Base-by-base conservation (phyloP, 2,888 invertebrate genomes). In the Drosophila fulvimacula region DNA sequence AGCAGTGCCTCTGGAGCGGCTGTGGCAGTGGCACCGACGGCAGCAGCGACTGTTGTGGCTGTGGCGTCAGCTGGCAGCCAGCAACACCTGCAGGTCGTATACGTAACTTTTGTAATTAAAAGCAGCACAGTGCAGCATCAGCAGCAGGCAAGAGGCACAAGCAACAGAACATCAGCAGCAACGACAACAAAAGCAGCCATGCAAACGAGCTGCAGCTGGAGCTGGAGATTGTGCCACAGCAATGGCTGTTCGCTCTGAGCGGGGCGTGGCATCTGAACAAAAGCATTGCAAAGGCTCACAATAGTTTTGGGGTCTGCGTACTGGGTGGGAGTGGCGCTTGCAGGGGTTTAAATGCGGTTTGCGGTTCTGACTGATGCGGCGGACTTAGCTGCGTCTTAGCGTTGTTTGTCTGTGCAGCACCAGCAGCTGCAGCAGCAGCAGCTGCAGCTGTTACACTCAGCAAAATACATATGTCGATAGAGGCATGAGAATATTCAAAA, bases 41-140 rank as follows among this genome's bases (percentile, higher is more conserved):
- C 51, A n/a, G 36, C 59, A 17, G 7, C 39, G 24, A 38, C 6
- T 11, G 39, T 39, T 39, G 19, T 27, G 27, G 27, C 66, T 69
- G 27, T 48, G 52, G 61, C 53, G 39, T 49, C 74, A 58, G 53
- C 59, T 69, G 75, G 70, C 74, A 81, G 53, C 60, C 55, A 52
- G 36, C 24, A 60, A 82, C 83, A 88, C 88, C 83, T 83, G 88
- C 88, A 83, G 86, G 75, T 78, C 83, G 86, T 86, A 83, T 80
- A 83, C 83, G 83, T 83, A 84, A 87, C 84, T 89, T 89, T 89
- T 88, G 83, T 88, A 83, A 83, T 83, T 88, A 83, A 88, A 88
- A 89, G 75, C 84, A 79, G 69, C 88, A 79, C 88, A 88, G 24
- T 81, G 89, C 81, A 67, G 71, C 64, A 46, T 44, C 64, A 65